Conservation (phyloP, 30 jellyfish, hydroid and myxozoan species). For the Sanderia malayensis region DNA sequence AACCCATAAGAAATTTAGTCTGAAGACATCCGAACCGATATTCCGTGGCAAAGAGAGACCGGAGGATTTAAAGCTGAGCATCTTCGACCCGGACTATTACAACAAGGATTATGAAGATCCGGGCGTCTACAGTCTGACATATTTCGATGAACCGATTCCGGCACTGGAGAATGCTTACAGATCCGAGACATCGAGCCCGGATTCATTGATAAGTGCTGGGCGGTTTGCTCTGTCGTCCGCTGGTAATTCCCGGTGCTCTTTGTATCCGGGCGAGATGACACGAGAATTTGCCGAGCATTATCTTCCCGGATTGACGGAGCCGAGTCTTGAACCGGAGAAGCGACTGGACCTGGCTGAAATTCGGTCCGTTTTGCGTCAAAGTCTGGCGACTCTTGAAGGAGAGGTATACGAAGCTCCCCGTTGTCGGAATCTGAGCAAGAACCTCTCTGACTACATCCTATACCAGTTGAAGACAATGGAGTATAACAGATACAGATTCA, state of each 20-base stretch:
- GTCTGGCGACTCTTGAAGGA: conserved; percentile 41
- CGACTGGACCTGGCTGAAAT: conserved; percentile 30
- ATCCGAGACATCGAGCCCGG: conserved; percentile 58
- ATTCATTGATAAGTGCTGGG: conserved; percentile 60
- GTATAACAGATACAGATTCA: conserved; percentile 52
- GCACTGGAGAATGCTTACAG: conserved; percentile 33
- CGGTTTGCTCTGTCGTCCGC: conserved; percentile 55
- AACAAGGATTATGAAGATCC: conserved; percentile 60
- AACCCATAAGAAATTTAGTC: neutral
- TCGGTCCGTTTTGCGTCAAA: conserved; percentile 32
- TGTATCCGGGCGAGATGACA: conserved; percentile 38
- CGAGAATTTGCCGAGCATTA: conserved; percentile 59
- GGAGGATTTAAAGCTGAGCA: conserved; percentile 37
- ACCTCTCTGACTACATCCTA: conserved; percentile 65
- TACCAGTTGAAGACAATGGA: conserved; percentile 61
- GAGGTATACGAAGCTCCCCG: conserved; percentile 51
- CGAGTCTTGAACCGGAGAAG: conserved; percentile 65
- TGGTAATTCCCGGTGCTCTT: conserved; percentile 49
- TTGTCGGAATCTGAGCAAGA: conserved; percentile 65
- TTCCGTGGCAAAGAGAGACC: conserved; percentile 73
- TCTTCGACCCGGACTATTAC: conserved; percentile 43
- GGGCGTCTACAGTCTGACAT: conserved; percentile 68
- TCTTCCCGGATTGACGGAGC: conserved; percentile 53
- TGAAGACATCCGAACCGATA: conserved; percentile 55
- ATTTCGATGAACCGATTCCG: conserved; percentile 78